Conservation (phyloP, 1,140 invertebrate species). For the Rhopalosiphum padi region DNA sequence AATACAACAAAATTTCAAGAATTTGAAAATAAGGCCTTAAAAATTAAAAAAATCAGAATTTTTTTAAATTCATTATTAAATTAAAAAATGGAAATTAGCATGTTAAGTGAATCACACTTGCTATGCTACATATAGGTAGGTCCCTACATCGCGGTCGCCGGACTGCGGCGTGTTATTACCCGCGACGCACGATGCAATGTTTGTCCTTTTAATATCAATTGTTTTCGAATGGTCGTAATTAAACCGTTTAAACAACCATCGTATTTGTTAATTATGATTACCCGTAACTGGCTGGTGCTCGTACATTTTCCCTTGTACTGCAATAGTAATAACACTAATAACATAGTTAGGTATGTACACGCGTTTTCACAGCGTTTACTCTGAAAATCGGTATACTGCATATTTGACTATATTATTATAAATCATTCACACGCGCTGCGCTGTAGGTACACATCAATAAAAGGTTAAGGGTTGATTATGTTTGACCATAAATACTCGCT, state of each 20-base stretch:
- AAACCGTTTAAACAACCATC: neutral
- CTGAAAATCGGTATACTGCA: neutral
- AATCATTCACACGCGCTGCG: neutral
- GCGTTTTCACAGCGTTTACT: neutral
- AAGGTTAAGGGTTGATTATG: neutral
- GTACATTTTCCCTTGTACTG: neutral
- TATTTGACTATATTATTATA: neutral
- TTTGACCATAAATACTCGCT: neutral
- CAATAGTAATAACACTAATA: neutral
- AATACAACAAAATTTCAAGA: too few relatives aligned
- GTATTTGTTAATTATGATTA: neutral
- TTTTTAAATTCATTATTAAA: neutral
- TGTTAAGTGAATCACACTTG: neutral
- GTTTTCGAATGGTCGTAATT: neutral
- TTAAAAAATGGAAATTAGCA: neutral
- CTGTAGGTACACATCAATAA: neutral
- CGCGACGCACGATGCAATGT: neutral
- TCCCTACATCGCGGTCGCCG: neutral
- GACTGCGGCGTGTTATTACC: neutral
- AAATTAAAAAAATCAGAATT: too few relatives aligned
- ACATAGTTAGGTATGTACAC: neutral
- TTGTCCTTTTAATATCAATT: neutral
- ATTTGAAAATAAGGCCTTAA: too few relatives aligned
- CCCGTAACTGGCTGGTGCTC: neutral
- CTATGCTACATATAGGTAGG: neutral